phyloP scores from a whole-genome alignment of 1,140 invertebrate species.

The Temnothorax nylanderi region DNA sequence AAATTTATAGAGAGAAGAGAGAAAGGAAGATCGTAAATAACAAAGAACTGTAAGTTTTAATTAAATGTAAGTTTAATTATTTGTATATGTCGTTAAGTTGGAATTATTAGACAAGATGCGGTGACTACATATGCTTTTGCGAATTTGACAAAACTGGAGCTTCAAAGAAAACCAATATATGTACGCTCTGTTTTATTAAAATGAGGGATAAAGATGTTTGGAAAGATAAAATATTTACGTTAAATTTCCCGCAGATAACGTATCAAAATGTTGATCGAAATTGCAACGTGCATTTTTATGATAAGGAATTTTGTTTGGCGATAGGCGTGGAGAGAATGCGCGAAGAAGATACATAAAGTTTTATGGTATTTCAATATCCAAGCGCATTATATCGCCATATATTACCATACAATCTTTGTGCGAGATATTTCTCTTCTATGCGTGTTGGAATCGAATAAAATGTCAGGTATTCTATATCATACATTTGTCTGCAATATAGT shows the following conservation, averaged over 20 bases:
- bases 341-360: slow-evolving; percentile 26
- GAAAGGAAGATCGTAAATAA: neutral
- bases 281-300: slow-evolving; percentile 30
- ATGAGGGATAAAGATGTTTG: neutral
- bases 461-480: slow-evolving; percentile 26
- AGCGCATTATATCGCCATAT: neutral
- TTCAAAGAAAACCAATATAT: neutral
- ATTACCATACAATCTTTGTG: slow-evolving; percentile 34
- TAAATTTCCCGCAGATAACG: slow-evolving; percentile 5
- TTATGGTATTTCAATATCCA: slow-evolving; percentile 53
- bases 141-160: neutral
- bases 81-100: neutral
- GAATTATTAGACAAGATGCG: neutral
- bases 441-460: neutral
- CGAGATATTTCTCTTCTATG: neutral
- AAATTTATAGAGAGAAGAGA: neutral
- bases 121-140: neutral
- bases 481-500: slow-evolving; percentile 14
- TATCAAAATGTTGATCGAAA: slow-evolving; percentile 2
- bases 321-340: neutral
- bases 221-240: neutral
- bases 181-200: neutral
- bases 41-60: neutral
- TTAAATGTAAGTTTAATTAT: neutral
- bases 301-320: neutral